Percentiles rank a stretch among this genome's conserved stretches.
Evolutionary conservation across 2,113 vertebrate species (phyloP).

Genomic region (Tympanuchus pallidicinctus): DNA sequence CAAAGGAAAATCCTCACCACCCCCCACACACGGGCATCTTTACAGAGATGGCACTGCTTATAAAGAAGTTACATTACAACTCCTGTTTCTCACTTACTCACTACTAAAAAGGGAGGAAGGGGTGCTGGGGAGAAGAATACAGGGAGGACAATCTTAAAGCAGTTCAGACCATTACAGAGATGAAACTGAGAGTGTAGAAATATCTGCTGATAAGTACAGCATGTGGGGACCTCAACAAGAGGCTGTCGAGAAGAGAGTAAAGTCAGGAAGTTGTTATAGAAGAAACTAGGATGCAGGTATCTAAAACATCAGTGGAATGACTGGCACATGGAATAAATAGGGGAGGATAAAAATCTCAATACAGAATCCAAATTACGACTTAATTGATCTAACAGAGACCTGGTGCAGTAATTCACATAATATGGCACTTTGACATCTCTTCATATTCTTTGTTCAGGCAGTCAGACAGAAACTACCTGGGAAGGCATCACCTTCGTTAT

Average conservation of each 20-base stretch:
- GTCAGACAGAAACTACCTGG: not conserved
- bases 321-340: not conserved
- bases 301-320: not conserved
- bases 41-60: not conserved
- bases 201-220: not conserved
- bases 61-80: not conserved
- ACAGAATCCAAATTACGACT: not conserved
- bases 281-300: not conserved
- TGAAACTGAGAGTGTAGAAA: not conserved
- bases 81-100: not conserved
- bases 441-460: not conserved
- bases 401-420: not conserved
- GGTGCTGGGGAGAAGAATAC: not conserved
- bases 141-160: not conserved
- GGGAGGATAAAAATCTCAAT: not conserved
- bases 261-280: not conserved
- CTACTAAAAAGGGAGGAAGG: not conserved
- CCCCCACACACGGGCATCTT: not conserved
- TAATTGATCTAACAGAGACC: not conserved
- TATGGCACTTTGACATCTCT: not conserved
- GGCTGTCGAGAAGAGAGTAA: not conserved
- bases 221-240: not conserved
- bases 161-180: not conserved
- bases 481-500: not conserved
- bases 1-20: not conserved